phyloP scores from a whole-genome alignment of 2,113 vertebrate genomes.

The Stegostoma tigrinum region DNA sequence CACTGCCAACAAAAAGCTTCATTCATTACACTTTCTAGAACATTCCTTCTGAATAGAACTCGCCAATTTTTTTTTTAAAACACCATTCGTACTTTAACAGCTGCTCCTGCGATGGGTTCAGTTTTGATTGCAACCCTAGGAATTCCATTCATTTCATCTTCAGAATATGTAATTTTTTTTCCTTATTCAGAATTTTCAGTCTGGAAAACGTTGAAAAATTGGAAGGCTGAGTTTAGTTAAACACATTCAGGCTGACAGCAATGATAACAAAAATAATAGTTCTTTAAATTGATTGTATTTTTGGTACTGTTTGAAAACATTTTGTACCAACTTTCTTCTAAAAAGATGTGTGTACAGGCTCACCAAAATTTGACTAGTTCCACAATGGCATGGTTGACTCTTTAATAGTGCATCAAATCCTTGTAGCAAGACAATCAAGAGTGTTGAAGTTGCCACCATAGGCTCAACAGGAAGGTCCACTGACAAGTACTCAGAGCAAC shows the following conservation, averaged over 20 bases:
- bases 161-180: not conserved
- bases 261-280: not conserved
- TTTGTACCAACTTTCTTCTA: not conserved
- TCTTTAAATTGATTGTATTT: not conserved
- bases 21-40: slow-evolving; percentile 13
- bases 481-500: not conserved
- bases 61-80: not conserved
- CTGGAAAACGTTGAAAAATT: not conserved
- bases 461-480: not conserved
- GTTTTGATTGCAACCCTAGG: not conserved
- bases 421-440: not conserved
- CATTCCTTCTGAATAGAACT: not conserved
- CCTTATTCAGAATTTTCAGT: not conserved
- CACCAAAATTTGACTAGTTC: not conserved
- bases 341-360: not conserved
- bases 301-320: not conserved
- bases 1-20: not conserved
- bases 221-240: not conserved
- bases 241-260: too few species aligned
- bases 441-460: not conserved
- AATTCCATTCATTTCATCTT: not conserved
- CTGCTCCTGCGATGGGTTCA: not conserved
- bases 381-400: not conserved
- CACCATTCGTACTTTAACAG: not conserved
- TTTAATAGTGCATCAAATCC: not conserved